These are phyloP conservation scores for Clarias pachynema DNA, from an alignment of 2,797 vertebrate genomes.

Conservation along the genomic window DNA sequence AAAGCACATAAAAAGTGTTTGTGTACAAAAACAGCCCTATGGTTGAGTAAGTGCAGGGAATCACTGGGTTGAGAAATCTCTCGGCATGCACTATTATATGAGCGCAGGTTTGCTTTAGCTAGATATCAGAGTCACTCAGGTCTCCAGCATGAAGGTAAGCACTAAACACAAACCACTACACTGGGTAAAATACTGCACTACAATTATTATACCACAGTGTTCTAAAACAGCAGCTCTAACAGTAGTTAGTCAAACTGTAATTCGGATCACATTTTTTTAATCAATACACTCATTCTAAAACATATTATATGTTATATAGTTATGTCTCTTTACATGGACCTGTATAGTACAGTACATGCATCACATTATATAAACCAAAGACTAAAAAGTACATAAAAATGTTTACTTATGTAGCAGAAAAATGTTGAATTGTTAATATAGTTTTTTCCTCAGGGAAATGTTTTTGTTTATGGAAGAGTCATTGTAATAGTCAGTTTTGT, in stretches of 20 bases:
- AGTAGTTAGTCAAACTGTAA: not conserved
- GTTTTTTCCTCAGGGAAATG: not conserved
- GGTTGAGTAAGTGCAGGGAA: constrained; percentile 11
- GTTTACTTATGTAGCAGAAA: not conserved
- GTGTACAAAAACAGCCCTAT: not conserved
- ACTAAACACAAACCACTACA: not conserved
- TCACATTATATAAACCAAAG: not conserved
- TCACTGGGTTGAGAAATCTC: constrained; percentile 55
- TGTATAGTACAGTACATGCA: not conserved
- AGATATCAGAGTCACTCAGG: constrained; percentile 35
- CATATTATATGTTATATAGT: not conserved
- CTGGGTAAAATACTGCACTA: not conserved
- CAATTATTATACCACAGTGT: not conserved
- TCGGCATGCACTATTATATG: constrained; percentile 57
- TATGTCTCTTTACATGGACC: not conserved
- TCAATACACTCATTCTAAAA: not conserved
- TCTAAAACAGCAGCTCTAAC: not conserved
- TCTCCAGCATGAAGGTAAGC: constrained; percentile 69
- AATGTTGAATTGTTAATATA: not conserved
- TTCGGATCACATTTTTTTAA: not conserved
- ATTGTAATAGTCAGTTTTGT: not conserved
- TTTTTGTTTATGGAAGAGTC: not conserved
- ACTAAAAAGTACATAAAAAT: not conserved
- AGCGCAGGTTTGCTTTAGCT: constrained; percentile 16
- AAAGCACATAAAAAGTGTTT: not conserved